A percentile compares a stretch with the other conserved stretches of the same genome.
Evolutionary conservation across 2,113 vertebrate species (phyloP).

Genomic region (human): DNA sequence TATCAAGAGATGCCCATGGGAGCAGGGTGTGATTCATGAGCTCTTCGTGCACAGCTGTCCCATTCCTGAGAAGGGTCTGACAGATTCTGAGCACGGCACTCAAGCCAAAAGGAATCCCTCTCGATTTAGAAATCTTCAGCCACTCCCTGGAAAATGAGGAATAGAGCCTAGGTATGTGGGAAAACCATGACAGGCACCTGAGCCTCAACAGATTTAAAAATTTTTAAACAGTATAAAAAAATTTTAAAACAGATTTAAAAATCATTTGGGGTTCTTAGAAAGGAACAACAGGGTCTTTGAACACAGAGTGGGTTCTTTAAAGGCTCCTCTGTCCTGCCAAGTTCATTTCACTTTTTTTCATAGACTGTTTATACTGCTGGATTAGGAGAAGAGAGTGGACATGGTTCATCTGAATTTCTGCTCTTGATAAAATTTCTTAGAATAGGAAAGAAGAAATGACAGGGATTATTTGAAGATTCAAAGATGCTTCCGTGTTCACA

Average conservation of each 20-base stretch:
- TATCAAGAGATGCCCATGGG: neutral
- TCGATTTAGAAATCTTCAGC: neutral
- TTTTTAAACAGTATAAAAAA: no score
- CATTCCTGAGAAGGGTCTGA: neutral
- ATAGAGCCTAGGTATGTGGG: neutral
- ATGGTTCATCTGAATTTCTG: neutral
- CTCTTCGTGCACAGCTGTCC: neutral
- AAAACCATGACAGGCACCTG: neutral
- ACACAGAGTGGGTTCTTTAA: neutral
- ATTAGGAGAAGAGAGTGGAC: neutral
- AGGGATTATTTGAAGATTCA: neutral
- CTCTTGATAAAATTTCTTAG: neutral
- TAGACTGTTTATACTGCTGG: neutral
- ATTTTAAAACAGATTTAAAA: neutral
- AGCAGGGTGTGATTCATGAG: neutral
- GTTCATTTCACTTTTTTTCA: neutral
- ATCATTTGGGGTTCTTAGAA: neutral
- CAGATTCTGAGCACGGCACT: neutral
- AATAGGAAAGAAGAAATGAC: neutral
- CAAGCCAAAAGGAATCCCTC: neutral
- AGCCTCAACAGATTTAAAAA: no score
- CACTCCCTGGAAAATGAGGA: neutral
- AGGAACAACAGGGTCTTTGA: neutral
- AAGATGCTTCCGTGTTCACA: neutral
- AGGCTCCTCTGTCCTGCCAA: neutral